Conservation (phyloP, 2,113 vertebrate genomes). For the Semnornis frantzii region DNA sequence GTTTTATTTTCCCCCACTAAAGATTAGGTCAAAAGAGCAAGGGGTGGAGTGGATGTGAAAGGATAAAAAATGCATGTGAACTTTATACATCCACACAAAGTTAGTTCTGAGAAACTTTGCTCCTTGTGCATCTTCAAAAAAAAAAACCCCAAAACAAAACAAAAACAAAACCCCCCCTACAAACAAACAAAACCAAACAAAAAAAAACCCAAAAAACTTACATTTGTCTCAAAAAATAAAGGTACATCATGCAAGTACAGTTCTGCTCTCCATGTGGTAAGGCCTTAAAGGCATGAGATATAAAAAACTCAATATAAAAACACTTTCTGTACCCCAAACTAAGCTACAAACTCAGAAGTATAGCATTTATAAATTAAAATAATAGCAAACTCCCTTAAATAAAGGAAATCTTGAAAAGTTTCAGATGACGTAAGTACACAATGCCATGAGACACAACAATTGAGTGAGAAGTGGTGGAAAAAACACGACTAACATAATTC, state of each 20-base stretch:
- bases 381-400: neutral
- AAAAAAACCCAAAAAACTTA: neutral
- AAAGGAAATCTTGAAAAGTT: neutral
- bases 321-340: neutral
- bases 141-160: neutral
- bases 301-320: neutral
- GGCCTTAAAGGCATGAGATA: neutral
- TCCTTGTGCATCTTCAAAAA: neutral
- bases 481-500: neutral
- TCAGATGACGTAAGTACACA: neutral
- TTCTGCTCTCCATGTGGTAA: neutral
- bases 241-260: neutral
- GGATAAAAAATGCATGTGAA: neutral
- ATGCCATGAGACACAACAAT: neutral
- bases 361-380: neutral
- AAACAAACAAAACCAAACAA: no score
- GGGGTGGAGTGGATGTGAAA: neutral
- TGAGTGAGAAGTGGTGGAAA: neutral
- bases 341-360: neutral
- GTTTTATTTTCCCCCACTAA: neutral
- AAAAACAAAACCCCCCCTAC: no score
- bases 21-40: neutral
- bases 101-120: neutral
- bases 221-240: neutral
- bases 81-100: neutral